These are phyloP conservation scores for Panthera tigris DNA, from an alignment of 2,113 vertebrate genomes.

Conservation along the genomic window DNA sequence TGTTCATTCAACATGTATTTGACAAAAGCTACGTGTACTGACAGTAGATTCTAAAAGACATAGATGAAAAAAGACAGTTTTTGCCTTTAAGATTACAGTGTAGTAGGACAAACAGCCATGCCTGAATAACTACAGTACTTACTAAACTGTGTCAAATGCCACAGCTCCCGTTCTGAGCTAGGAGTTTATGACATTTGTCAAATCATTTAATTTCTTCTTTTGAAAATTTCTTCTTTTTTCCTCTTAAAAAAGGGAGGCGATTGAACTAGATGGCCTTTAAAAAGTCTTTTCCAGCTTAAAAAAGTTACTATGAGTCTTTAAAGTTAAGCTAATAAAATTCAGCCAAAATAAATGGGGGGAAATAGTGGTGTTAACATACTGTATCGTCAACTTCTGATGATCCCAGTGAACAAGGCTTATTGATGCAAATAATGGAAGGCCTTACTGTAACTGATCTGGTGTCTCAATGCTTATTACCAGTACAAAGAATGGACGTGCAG, in stretches of 20 bases:
- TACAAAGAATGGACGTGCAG: not conserved
- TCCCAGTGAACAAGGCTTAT: not conserved
- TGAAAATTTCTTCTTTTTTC: not conserved
- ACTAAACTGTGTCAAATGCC: not conserved
- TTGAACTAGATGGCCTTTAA: constrained; percentile 29
- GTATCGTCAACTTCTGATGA: not conserved
- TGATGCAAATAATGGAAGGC: not conserved
- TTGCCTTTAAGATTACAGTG: not conserved
- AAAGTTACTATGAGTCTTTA: not conserved
- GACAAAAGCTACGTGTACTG: not conserved
- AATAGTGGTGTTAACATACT: not conserved
- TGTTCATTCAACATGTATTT: constrained; percentile 25
- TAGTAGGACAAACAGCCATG: not conserved
- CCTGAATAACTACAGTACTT: not conserved
- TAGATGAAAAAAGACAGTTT: not conserved
- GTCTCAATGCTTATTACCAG: not conserved
- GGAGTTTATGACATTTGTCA: not conserved
- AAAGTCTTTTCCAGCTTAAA: constrained; percentile 10
- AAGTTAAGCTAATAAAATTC: constrained; percentile 54
- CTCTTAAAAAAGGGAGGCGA: not conserved
- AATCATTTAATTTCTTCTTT: not conserved
- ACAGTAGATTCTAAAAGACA: not conserved
- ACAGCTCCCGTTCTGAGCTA: not conserved
- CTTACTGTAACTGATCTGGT: not conserved
- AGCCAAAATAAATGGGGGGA: not conserved